phyloP scores from a whole-genome alignment of 2,888 invertebrate species.

The Lacanobia oleracea region DNA sequence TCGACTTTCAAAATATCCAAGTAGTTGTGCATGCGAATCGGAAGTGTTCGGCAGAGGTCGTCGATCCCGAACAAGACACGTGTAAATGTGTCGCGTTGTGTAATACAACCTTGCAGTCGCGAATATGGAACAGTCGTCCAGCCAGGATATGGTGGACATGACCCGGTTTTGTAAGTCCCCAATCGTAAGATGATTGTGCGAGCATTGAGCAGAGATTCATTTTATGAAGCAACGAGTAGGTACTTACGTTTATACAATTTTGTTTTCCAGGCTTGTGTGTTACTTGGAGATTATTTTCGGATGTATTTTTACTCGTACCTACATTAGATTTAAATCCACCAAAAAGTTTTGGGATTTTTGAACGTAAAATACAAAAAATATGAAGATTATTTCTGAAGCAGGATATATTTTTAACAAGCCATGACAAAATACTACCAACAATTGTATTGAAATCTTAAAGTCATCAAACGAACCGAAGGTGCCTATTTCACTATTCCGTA shows the following conservation, averaged over 20 bases:
- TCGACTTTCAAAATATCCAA: constrained; percentile 83
- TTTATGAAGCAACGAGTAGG: constrained; percentile 6
- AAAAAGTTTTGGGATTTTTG: not conserved
- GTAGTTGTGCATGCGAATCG: constrained; percentile 87
- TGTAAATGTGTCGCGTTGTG: constrained; percentile 81
- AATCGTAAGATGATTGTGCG: constrained; percentile 52
- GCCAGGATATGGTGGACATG: constrained; percentile 69
- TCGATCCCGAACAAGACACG: constrained; percentile 77
- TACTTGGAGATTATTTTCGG: not conserved
- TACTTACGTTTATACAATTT: not conserved
- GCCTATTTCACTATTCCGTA: not conserved
- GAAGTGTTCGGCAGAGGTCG: constrained; percentile 88
- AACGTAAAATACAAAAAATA: not conserved
- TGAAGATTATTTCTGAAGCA: not conserved
- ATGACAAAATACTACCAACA: not conserved
- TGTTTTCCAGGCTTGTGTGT: not conserved
- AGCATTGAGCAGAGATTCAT: constrained; percentile 22
- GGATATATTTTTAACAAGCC: not conserved
- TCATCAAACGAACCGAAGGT: not conserved
- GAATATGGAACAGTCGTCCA: constrained; percentile 77
- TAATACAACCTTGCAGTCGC: constrained; percentile 87
- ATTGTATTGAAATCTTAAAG: not conserved
- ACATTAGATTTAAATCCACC: too few species aligned
- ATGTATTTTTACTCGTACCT: too few species aligned
- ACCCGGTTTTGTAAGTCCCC: constrained; percentile 58